phyloP scores from a whole-genome alignment of 2,113 vertebrate species.

The Nothocercus julius region DNA sequence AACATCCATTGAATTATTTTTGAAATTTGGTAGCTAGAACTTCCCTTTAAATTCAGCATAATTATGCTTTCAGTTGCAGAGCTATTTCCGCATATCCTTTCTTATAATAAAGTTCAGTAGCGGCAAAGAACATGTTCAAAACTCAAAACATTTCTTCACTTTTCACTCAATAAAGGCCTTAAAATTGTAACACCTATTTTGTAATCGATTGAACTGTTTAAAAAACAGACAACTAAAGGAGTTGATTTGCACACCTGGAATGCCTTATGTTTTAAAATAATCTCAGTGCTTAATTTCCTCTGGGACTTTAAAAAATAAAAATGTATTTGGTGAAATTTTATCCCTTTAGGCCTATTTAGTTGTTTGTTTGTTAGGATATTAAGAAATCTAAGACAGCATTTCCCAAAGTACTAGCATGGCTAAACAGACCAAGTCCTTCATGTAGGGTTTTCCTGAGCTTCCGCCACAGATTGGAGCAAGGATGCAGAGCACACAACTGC shows the following conservation, averaged over 20 bases:
- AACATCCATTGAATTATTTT: neutral
- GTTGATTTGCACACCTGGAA: neutral
- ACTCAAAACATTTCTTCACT: neutral
- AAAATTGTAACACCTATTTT: neutral
- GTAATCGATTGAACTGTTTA: neutral
- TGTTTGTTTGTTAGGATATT: too few species aligned
- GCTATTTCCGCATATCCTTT: neutral
- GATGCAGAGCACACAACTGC: too few species aligned
- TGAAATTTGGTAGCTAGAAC: neutral
- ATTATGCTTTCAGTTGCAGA: neutral
- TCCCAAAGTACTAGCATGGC: too few species aligned
- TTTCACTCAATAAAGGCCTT: neutral
- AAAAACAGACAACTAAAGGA: neutral
- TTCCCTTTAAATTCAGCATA: neutral
- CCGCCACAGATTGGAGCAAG: too few species aligned
- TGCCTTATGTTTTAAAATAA: neutral
- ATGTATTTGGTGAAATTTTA: neutral
- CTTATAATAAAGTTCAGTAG: neutral
- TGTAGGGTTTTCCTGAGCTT: too few species aligned
- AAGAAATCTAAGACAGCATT: too few species aligned
- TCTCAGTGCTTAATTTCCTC: neutral
- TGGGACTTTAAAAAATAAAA: neutral
- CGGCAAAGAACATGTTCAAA: accelerated
- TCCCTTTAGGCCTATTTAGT: too few species aligned
- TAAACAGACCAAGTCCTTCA: too few species aligned